These are phyloP conservation scores for Agonopterix alstromeriana DNA, from an alignment of 2,888 invertebrate genomes.

Conservation along the genomic window DNA sequence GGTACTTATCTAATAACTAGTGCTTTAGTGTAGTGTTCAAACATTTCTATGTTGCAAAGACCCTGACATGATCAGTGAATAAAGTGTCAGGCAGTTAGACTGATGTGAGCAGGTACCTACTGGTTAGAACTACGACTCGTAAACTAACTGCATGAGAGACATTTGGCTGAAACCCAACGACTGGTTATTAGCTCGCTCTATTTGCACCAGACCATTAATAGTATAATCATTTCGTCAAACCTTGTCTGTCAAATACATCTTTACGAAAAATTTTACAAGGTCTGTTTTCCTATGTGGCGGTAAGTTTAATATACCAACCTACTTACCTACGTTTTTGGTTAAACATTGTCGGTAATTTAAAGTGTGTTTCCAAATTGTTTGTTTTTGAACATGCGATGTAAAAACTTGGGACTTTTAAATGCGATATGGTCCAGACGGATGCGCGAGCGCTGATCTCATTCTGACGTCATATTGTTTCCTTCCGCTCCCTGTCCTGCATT, in stretches of 20 bases:
- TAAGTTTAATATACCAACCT: too few species aligned
- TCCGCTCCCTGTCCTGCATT: slow-evolving; percentile 33
- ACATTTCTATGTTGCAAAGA: too few species aligned
- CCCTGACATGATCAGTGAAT: not conserved
- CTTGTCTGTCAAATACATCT: too few species aligned
- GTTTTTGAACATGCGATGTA: too few species aligned
- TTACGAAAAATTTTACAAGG: too few species aligned
- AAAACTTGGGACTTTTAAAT: not conserved
- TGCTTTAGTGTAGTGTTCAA: not conserved
- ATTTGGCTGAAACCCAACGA: slow-evolving; percentile 2
- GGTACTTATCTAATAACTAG: too few species aligned
- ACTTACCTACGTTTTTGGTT: too few species aligned
- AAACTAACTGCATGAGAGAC: not conserved
- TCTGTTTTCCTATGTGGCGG: too few species aligned
- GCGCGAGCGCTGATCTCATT: slow-evolving; percentile 38
- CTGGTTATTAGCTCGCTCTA: not conserved
- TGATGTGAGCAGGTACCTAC: not conserved
- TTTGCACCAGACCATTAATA: too few species aligned
- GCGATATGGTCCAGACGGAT: slow-evolving; percentile 22
- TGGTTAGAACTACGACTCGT: not conserved
- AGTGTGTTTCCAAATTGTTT: too few species aligned
- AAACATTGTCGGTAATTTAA: too few species aligned
- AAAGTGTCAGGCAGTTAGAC: not conserved
- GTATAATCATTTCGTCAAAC: too few species aligned
- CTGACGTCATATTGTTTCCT: slow-evolving; percentile 53